Conservation (phyloP, 2,888 invertebrate species). For the Celastrina argiolus region DNA sequence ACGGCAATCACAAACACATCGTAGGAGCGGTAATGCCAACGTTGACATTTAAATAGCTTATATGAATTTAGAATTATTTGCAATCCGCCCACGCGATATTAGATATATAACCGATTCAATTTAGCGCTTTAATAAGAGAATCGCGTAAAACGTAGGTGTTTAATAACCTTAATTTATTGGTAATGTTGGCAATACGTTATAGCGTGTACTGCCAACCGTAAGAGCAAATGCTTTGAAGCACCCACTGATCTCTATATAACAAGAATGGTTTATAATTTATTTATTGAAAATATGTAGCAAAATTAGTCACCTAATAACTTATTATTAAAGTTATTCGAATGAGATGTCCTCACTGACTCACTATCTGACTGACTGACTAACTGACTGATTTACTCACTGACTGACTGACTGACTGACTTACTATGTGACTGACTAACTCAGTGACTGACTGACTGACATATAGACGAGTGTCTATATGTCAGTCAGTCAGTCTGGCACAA, state of each 20-base stretch:
- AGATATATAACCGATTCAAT: slow-evolving; percentile 22
- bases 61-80: slow-evolving; percentile 19
- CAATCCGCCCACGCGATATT: slow-evolving; percentile 16
- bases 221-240: slow-evolving; percentile 42
- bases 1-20: not conserved
- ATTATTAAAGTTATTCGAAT: too few species aligned
- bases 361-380: too few species aligned
- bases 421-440: too few species aligned
- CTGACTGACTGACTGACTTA: too few species aligned
- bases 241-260: not conserved
- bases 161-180: slow-evolving; percentile 21
- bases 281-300: too few species aligned
- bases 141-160: slow-evolving; percentile 17
- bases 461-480: too few species aligned
- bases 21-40: slow-evolving; percentile 13
- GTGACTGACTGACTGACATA: too few species aligned
- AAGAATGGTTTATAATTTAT: not conserved
- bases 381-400: too few species aligned
- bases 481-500: too few species aligned
- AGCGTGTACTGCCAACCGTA: slow-evolving; percentile 38
- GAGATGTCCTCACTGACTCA: too few species aligned
- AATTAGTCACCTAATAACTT: too few species aligned
- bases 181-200: slow-evolving; percentile 26
- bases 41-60: slow-evolving; percentile 21
- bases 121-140: slow-evolving; percentile 20